phyloP scores from a whole-genome alignment of 2,888 invertebrate species.

The Branchellion lobata region DNA sequence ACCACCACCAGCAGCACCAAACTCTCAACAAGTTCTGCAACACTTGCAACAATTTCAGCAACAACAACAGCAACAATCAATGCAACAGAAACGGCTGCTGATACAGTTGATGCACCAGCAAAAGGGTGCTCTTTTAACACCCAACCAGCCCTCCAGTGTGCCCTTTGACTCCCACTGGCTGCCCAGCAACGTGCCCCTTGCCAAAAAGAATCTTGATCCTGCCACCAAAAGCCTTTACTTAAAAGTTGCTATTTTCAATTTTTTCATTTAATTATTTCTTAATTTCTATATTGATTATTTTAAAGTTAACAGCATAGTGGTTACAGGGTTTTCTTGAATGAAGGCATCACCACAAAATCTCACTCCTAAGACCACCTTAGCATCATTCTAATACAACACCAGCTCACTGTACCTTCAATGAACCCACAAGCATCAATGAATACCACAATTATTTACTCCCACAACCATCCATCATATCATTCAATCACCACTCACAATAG shows the following conservation, averaged over 20 bases:
- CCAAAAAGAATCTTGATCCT: background rate
- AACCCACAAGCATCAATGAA: too few relatives aligned
- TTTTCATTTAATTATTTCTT: background rate
- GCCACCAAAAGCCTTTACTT: background rate
- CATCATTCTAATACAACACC: too few relatives aligned
- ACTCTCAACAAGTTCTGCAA: background rate
- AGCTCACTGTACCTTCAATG: too few relatives aligned
- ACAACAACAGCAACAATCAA: conserved; percentile 18
- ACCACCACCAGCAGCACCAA: conserved; percentile 11
- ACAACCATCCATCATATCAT: too few relatives aligned
- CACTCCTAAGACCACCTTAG: too few relatives aligned
- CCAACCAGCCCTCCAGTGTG: background rate
- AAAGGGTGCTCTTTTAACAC: background rate
- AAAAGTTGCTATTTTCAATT: background rate
- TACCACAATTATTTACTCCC: too few relatives aligned
- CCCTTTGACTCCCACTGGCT: background rate
- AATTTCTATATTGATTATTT: background rate
- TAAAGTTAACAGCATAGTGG: background rate
- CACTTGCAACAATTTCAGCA: conserved; percentile 14
- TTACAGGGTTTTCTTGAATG: background rate
- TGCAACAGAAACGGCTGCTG: conserved; percentile 22
- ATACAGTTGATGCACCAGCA: background rate
- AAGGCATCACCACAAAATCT: too few relatives aligned
- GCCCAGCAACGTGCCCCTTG: background rate
- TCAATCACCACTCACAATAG: too few relatives aligned